Percentiles rank a stretch among this genome's conserved stretches.
These are phyloP conservation scores for Gonatopus flavifemur DNA, from an alignment of 1,140 invertebrate genomes.

Conservation along the genomic window DNA sequence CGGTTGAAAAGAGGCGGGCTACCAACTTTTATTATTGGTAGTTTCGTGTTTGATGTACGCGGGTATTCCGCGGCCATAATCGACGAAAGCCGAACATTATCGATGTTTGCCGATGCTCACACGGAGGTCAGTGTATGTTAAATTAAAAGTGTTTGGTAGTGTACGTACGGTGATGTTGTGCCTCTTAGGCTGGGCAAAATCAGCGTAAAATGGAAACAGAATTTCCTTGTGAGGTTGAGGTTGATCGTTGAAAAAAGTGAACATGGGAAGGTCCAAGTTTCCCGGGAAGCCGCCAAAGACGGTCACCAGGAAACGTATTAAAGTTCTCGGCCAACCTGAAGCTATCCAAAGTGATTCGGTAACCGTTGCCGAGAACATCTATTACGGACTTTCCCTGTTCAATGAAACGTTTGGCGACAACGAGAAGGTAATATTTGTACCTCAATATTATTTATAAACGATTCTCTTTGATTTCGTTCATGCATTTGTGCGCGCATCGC, in stretches of 20 bases:
- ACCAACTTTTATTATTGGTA: slow-evolving; percentile 21
- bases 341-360: slow-evolving; percentile 56
- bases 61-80: slow-evolving; percentile 34
- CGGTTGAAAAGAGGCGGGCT: slow-evolving; percentile 12
- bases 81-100: slow-evolving; percentile 22
- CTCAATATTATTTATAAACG: slow-evolving; percentile 1
- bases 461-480: neutral
- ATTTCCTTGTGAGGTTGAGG: slow-evolving; percentile 40
- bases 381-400: slow-evolving; percentile 55
- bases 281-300: slow-evolving; percentile 82
- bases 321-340: slow-evolving; percentile 67
- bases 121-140: slow-evolving; percentile 19
- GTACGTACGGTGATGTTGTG: slow-evolving; percentile 42
- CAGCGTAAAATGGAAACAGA: slow-evolving; percentile 48
- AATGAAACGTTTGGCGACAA: slow-evolving; percentile 49
- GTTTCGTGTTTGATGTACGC: slow-evolving; percentile 32
- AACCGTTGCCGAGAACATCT: slow-evolving; percentile 60
- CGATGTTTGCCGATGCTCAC: slow-evolving; percentile 24
- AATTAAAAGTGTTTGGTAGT: slow-evolving; percentile 30
- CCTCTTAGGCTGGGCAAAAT: slow-evolving; percentile 42
- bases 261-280: slow-evolving; percentile 73
- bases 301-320: slow-evolving; percentile 78
- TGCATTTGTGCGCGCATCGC: neutral
- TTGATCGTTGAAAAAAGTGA: slow-evolving; percentile 48
- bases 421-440: slow-evolving; percentile 50